Conservation (phyloP, 2,113 vertebrate genomes). For the Chloroceryle aenea region DNA sequence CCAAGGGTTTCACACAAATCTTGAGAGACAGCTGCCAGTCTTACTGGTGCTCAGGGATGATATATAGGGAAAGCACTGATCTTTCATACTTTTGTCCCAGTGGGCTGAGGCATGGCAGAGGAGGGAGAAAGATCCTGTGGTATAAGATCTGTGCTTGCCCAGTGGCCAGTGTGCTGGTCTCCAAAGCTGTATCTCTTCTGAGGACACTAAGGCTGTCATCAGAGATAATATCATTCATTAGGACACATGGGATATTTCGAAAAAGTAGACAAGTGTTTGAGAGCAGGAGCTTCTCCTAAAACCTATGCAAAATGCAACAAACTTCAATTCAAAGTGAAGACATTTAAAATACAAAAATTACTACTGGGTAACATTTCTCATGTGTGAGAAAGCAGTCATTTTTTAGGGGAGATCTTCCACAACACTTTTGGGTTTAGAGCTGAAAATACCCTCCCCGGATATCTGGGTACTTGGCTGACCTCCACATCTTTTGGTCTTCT, state of each 20-base stretch:
- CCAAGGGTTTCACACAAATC: neutral
- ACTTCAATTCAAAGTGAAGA: neutral
- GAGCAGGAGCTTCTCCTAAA: neutral
- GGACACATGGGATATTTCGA: neutral
- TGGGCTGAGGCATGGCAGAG: neutral
- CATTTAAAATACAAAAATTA: neutral
- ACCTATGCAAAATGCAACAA: neutral
- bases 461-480: neutral
- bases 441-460: neutral
- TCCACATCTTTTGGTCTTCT: conserved; percentile 17
- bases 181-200: neutral
- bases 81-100: neutral
- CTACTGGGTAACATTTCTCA: neutral
- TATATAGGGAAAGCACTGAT: neutral
- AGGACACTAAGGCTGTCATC: neutral
- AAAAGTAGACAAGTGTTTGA: neutral
- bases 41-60: neutral
- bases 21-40: conserved; percentile 34
- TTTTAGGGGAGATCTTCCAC: neutral
- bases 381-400: neutral
- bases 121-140: neutral
- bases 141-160: neutral
- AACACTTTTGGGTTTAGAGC: neutral
- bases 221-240: neutral
- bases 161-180: neutral